phyloP scores from a whole-genome alignment of 1,140 invertebrate genomes.

The Asobara japonica region DNA sequence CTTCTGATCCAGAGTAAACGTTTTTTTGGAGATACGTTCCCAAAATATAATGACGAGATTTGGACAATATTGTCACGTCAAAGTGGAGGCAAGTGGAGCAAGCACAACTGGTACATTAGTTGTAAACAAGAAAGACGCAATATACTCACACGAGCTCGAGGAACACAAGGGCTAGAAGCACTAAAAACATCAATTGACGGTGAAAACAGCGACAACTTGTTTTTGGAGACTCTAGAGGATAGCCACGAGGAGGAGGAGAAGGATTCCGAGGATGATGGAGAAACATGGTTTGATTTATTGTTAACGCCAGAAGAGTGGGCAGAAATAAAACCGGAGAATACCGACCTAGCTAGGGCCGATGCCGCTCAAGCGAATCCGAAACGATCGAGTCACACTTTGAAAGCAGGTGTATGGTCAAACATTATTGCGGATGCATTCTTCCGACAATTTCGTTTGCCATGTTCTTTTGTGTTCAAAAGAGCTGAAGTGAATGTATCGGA shows the following conservation, averaged over 20 bases:
- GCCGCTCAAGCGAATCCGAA: no score
- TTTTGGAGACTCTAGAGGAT: no score
- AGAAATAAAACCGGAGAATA: conserved; percentile 19
- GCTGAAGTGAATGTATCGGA: not conserved
- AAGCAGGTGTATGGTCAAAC: conserved; percentile 18
- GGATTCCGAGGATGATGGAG: not conserved
- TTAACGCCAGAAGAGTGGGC: conserved; percentile 12
- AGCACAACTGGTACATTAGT: not conserved
- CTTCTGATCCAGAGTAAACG: no score
- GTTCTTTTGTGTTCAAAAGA: conserved; percentile 20
- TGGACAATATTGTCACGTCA: not conserved
- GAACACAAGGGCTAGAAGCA: no score
- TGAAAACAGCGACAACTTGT: not conserved
- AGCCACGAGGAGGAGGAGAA: not conserved
- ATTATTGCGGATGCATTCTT: conserved; percentile 12
- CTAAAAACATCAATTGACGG: not conserved
- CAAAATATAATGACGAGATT: not conserved
- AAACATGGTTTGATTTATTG: conserved; percentile 9
- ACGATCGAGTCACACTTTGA: not conserved
- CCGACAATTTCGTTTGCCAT: conserved; percentile 6
- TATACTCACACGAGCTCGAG: conserved; percentile 10
- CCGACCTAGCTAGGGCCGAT: no score
- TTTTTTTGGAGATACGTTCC: not conserved
- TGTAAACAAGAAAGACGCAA: not conserved
- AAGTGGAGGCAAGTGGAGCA: no score